Conservation (phyloP, 2,113 vertebrate species). For the Neofelis nebulosa region DNA sequence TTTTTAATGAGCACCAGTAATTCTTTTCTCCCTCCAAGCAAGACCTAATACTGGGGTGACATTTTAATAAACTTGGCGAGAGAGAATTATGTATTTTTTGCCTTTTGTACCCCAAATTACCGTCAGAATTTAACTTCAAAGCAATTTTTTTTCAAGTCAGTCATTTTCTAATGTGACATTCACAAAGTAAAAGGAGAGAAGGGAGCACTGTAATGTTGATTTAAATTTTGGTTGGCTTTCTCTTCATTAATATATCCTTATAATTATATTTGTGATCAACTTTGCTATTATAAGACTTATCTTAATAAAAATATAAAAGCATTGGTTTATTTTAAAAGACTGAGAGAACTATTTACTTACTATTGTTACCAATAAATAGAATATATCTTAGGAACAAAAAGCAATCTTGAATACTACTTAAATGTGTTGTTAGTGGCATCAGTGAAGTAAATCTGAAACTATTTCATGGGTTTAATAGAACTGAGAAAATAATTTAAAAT, state of each 20-base stretch:
- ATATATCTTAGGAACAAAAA: neutral
- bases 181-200: slow-evolving; percentile 13
- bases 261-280: neutral
- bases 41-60: neutral
- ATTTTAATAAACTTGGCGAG: slow-evolving; percentile 42
- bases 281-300: neutral
- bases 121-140: neutral
- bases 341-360: neutral
- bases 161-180: neutral
- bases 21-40: neutral
- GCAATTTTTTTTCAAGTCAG: slow-evolving; percentile 3
- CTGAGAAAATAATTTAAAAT: neutral
- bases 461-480: neutral
- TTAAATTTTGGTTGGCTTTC: slow-evolving; percentile 7
- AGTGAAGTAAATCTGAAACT: neutral
- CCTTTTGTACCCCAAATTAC: neutral
- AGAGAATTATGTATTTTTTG: neutral
- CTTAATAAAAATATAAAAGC: neutral
- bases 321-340: neutral
- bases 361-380: neutral
- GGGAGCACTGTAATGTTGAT: neutral
- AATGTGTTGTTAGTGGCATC: neutral
- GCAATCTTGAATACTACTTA: neutral
- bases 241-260: neutral
- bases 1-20: slow-evolving; percentile 52